Evolutionary conservation across 37 sponge, comb jelly and placozoan genomes (phyloP), one percentile per base, ranked within the genome.

Genomic region (Amphimedon queenslandica): DNA sequence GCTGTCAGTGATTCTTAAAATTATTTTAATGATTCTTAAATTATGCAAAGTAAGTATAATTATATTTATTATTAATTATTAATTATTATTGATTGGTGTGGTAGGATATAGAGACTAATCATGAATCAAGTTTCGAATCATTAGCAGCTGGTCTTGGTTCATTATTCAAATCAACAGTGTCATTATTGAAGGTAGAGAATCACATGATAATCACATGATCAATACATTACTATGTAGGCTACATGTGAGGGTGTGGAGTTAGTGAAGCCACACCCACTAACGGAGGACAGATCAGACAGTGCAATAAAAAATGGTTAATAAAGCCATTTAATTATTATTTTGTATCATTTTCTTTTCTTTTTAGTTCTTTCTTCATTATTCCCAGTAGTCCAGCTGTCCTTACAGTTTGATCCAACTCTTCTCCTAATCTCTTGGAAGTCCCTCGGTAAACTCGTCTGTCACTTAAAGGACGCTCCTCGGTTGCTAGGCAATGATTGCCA

Each of bases 351-450:
- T 67, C 33, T 38, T 37, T 38, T 60, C 27, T 60, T 25, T n/a
- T n/a, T 60, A 60, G 61, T 60, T 60, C 23, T 60, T 25, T 60
- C 24, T 25, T 60, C 61, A 25, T n/a, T 60, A 25, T 25, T n/a
- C 21, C 5, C 8, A 25, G 28, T 25, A 6, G 61, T 40, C 35
- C 53, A 69, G 23, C 42, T 64, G 18, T 75, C 40, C 0, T 35
- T 76, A 57, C 29, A 64, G 66, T 83, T 83, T 83, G 84, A 83
- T 43, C 77, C 84, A 28, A 43, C 84, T 51, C 42, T 83, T n/a
- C 0, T 69, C 3, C 30, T 76, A 25, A 37, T 76, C 38, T 38
- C 58, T 16, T 83, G 77, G 77, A 69, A 65, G 20, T 47, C 70
- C 1, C 29, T 83, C 4, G 77, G 77, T 20, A 69, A 57, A 57